Base-by-base conservation (phyloP, 1,140 invertebrate genomes). In the Diorhabda carinulata region DNA sequence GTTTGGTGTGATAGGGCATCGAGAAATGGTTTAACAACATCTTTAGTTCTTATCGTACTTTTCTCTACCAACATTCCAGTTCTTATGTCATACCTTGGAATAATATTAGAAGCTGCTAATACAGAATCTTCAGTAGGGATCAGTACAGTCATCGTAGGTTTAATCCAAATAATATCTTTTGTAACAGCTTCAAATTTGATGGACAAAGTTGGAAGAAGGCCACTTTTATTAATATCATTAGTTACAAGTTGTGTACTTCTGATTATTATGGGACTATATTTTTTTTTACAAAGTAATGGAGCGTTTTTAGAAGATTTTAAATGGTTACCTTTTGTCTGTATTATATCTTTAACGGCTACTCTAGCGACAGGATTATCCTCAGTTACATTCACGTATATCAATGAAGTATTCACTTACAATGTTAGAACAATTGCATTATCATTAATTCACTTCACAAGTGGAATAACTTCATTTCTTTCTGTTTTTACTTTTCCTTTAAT, bases 31-130 rank as follows among this genome's bases (percentile, higher is more conserved):
- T 78, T 95, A 7, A 68, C 88, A 4, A 91, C 96, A 45, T 88
- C 87, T 57, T 86, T 92, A 70, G 87, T 88, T 8, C 82, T 96
- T 1, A 94, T 96, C 91, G 82, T 93, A 63, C 91, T 95, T 78
- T 93, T 96, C 77, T 93, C 96, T 78, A 81, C 95, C 41, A 92
- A 94, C 57, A 91, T 96, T 41, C 95, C 95, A 74, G 91, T 90
- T 2, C 90, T 96, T 40, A 90, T 94, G 68, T 94, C 94, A 78
- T 95, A 94, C 74, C 85, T 90, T 0, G 85, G 86, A 0, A 76
- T 81, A 0, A 95, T 97, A 64, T 95, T 96, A 73, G 70, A 84
- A 59, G 83, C 80, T 25, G 85, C 90, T 4, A 84, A 87, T 58
- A 86, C 83, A 25, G 70, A 79, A 3, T 83, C 93, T 4, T 73